Evolutionary conservation across 2,113 vertebrate genomes (phyloP).

Genomic region (Chaetodon auriga): DNA sequence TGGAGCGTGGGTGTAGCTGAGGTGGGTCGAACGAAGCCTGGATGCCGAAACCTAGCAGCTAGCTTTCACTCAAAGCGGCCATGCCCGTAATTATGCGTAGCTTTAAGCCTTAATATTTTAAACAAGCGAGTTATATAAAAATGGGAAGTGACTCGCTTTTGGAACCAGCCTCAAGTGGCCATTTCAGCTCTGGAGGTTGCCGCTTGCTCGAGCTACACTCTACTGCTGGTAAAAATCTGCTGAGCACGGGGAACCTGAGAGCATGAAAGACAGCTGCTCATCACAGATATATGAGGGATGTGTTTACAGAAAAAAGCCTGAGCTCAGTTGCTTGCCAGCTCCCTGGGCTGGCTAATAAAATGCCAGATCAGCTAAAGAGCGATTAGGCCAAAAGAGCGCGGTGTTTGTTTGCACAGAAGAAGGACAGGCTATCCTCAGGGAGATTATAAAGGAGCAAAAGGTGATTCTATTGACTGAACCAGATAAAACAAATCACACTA

Average conservation of each 20-base stretch:
- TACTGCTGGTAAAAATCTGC: slow-evolving; percentile 24
- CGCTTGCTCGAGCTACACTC: too few species aligned
- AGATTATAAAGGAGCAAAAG: slow-evolving; percentile 59
- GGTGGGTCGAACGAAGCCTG: too few species aligned
- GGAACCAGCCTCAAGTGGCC: too few species aligned
- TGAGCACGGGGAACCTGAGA: slow-evolving; percentile 38
- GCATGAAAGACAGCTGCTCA: slow-evolving; percentile 59
- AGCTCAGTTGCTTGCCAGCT: slow-evolving; percentile 40
- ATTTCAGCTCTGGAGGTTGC: too few species aligned
- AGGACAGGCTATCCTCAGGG: slow-evolving; percentile 40
- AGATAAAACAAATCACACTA: slow-evolving; percentile 65
- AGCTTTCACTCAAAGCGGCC: too few species aligned
- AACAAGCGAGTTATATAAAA: too few species aligned
- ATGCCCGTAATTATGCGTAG: too few species aligned
- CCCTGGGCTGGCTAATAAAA: slow-evolving; percentile 47
- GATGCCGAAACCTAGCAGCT: too few species aligned
- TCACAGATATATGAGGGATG: slow-evolving; percentile 53
- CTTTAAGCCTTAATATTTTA: too few species aligned
- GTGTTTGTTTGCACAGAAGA: slow-evolving; percentile 48
- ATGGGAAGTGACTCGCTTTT: too few species aligned
- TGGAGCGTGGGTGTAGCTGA: too few species aligned
- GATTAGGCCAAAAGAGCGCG: slow-evolving; percentile 52
- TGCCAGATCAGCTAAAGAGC: slow-evolving; percentile 64
- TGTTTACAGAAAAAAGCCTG: slow-evolving; percentile 24
- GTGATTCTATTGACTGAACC: slow-evolving; percentile 66